A percentile compares a stretch with the other conserved stretches of the same genome.
phyloP scores from a whole-genome alignment of 1,140 invertebrate species.

The Aphidius gifuensis region DNA sequence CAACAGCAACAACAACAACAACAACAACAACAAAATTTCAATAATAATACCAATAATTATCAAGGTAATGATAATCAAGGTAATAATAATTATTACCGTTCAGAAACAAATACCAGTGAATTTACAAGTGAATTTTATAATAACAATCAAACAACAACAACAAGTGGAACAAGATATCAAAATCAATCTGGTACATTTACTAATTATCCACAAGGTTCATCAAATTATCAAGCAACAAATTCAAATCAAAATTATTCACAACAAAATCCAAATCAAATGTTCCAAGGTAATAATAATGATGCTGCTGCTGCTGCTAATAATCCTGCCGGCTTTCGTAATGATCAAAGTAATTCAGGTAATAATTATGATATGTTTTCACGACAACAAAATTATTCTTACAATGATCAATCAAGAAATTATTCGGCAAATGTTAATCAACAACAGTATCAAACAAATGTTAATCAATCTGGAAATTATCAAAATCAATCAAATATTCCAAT shows the following conservation, averaged over 20 bases:
- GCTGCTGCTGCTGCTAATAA: no score
- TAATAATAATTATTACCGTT: conserved; percentile 23
- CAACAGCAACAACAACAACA: conserved; percentile 4
- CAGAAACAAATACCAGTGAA: conserved; percentile 37
- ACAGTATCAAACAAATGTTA: conserved; percentile 29
- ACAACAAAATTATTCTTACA: no score
- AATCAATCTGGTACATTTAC: conserved; percentile 42
- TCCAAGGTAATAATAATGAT: no score
- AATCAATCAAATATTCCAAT: conserved; percentile 35
- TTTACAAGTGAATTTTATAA: conserved; percentile 48
- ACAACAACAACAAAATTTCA: conserved; percentile 29
- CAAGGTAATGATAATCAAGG: conserved; percentile 35
- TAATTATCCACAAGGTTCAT: conserved; percentile 36
- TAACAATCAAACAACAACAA: conserved; percentile 40
- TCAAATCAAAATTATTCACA: background rate
- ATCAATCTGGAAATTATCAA: conserved; percentile 37
- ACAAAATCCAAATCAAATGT: background rate
- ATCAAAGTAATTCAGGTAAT: no score
- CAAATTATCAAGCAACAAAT: conserved; percentile 28
- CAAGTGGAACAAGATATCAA: conserved; percentile 27
- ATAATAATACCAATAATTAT: conserved; percentile 44
- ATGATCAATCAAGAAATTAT: conserved; percentile 30
- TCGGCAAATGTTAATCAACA: conserved; percentile 39
- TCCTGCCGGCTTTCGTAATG: no score
- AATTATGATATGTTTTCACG: no score